Evolutionary conservation across 2,888 invertebrate genomes (phyloP).

Genomic region (Heliconius erato): DNA sequence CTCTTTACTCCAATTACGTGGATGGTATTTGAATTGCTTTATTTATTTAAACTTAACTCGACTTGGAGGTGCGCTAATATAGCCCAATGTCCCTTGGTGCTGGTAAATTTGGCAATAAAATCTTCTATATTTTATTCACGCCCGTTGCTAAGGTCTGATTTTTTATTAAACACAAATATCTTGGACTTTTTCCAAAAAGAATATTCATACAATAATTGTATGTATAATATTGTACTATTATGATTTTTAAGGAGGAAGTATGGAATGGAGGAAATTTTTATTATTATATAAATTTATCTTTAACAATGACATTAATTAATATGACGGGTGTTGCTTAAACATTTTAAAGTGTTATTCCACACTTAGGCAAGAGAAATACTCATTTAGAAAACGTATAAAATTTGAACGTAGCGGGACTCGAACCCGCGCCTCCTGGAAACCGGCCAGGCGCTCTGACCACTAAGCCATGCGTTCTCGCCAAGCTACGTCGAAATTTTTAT

Average conservation of each 20-base stretch:
- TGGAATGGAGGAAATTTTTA: not conserved
- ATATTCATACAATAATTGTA: not conserved
- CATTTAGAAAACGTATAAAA: too few relatives aligned
- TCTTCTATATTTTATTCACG: conserved; percentile 2
- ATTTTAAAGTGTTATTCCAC: too few relatives aligned
- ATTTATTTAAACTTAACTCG: conserved; percentile 45
- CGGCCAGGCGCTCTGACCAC: too few relatives aligned
- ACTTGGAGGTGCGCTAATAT: conserved; percentile 23
- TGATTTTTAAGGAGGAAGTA: not conserved
- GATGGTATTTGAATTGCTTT: conserved; percentile 49
- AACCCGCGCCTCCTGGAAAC: too few relatives aligned
- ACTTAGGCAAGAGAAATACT: too few relatives aligned
- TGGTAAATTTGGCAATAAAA: conserved; percentile 24
- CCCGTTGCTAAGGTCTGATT: not conserved
- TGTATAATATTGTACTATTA: too few relatives aligned
- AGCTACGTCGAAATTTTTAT: too few relatives aligned
- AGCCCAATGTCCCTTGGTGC: conserved; percentile 16
- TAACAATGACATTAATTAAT: not conserved
- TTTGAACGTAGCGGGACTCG: too few relatives aligned
- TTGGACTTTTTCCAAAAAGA: conserved; percentile 4
- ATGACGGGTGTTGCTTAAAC: too few relatives aligned
- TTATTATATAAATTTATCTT: not conserved
- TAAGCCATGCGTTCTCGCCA: too few relatives aligned
- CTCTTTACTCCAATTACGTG: conserved; percentile 48
- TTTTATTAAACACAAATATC: not conserved